Evolutionary conservation across 2,113 vertebrate genomes (phyloP).

Genomic region (Acanthochromis polyacanthus): DNA sequence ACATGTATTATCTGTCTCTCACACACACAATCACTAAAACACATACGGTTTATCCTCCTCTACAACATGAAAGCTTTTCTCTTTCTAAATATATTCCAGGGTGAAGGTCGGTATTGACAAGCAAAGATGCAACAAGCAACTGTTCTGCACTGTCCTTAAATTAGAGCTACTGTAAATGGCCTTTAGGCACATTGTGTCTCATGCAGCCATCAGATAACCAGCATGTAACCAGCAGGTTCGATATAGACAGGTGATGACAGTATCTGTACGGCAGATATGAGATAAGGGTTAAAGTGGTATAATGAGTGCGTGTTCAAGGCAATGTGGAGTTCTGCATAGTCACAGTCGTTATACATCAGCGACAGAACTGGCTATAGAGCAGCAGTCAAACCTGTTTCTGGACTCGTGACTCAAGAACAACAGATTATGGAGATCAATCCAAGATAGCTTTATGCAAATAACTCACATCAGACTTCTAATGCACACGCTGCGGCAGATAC

Average conservation of each 20-base stretch:
- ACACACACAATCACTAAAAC: neutral
- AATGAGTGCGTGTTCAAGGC: constrained; percentile 3
- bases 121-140: constrained; percentile 47
- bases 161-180: constrained; percentile 52
- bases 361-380: neutral
- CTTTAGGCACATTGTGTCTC: constrained; percentile 22
- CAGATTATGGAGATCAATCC: neutral
- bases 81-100: constrained; percentile 50
- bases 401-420: neutral
- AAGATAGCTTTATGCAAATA: neutral
- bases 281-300: constrained; percentile 35
- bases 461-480: neutral
- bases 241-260: constrained; percentile 46
- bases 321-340: neutral
- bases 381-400: constrained; percentile 36
- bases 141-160: constrained; percentile 44
- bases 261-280: constrained; percentile 30
- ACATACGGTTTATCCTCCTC: neutral
- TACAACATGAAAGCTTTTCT: constrained; percentile 17
- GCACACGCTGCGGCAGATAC: neutral
- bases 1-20: constrained; percentile 6
- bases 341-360: neutral
- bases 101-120: constrained; percentile 56
- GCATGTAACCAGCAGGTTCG: constrained; percentile 24
- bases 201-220: constrained; percentile 28